Evolutionary conservation across 2,113 vertebrate genomes (phyloP), one percentile per base, ranked within the genome.

Genomic region (Hystrix cristata): DNA sequence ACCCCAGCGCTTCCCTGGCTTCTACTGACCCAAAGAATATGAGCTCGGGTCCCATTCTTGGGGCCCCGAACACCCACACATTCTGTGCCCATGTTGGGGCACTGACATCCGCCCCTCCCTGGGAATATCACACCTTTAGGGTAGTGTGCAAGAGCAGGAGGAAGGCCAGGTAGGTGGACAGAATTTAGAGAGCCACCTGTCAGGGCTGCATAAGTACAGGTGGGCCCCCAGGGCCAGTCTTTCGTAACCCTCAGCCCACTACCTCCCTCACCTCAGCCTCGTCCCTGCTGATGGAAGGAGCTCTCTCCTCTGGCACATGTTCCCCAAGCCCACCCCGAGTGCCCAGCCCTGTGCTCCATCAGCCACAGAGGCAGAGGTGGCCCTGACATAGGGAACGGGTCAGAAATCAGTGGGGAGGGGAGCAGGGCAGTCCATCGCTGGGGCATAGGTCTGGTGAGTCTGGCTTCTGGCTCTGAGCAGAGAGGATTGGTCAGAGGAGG

Each of bases 361-460:
- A 72, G 29, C 64, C 21, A 2, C 3, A 3, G 51, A 13, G 48
- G 27, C 8, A 13, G 8, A 29, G 2, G n/a, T 3, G 16, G 3
- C 31, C 31, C 76, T 34, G 23, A 57, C 59, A 38, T 10, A 67
- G 46, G 67, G 31, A 6, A 57, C 13, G 18, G 59, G 15, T 25
- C 43, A 27, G 64, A 76, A 21, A 12, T 64, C 31, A 31, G 3
- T 0, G 4, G 76, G 19, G 15, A 19, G 2, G 5, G 7, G 60
- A 23, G 2, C 21, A 1, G 11, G 3, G 64, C 4, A 3, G 43
- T 7, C 34, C 29, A 1, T 48, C 7, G 0, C 67, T 81, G 69
- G 43, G 62, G 60, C 18, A 0, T 5, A 19, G 31, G 34, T 51
- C 74, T 29, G 57, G 62, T 1, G 1, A 48, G 53, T 57, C 80